A percentile compares a stretch with the other conserved stretches of the same genome.
Evolutionary conservation across 1,140 invertebrate genomes (phyloP).

Genomic region (Ips nitidus): DNA sequence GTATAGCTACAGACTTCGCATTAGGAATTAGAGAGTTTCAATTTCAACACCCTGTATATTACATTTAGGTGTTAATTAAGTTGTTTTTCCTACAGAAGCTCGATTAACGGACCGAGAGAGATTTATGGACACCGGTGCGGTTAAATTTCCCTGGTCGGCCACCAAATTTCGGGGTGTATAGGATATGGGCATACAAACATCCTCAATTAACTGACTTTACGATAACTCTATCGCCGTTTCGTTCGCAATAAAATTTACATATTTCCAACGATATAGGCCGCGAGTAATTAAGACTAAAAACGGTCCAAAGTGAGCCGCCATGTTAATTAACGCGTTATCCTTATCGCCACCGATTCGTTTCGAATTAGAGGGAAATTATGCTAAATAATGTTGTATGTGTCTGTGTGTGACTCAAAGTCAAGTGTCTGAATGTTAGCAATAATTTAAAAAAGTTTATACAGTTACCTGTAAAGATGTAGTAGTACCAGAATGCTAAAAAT

Average conservation of each 20-base stretch:
- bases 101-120: too few species aligned
- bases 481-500: too few species aligned
- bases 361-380: slow-evolving; percentile 9
- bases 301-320: slow-evolving; percentile 11
- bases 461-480: too few species aligned
- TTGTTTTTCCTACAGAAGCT: too few species aligned
- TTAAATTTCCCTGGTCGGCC: background rate
- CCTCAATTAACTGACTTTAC: slow-evolving; percentile 23
- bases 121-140: background rate
- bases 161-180: background rate
- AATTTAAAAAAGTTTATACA: too few species aligned
- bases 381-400: background rate
- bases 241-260: slow-evolving; percentile 26
- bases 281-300: slow-evolving; percentile 18
- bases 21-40: too few species aligned
- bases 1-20: too few species aligned
- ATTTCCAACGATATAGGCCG: slow-evolving; percentile 21
- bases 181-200: slow-evolving; percentile 15
- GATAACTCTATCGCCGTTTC: slow-evolving; percentile 7
- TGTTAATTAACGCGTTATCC: slow-evolving; percentile 19
- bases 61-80: too few species aligned
- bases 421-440: too few species aligned
- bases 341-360: slow-evolving; percentile 6
- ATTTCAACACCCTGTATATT: too few species aligned
- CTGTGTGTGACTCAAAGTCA: too few species aligned